Percentiles rank a stretch among this genome's conserved stretches.
These are phyloP conservation scores for Hydrochoerus hydrochaeris DNA, from an alignment of 2,113 vertebrate genomes.

Conservation along the genomic window DNA sequence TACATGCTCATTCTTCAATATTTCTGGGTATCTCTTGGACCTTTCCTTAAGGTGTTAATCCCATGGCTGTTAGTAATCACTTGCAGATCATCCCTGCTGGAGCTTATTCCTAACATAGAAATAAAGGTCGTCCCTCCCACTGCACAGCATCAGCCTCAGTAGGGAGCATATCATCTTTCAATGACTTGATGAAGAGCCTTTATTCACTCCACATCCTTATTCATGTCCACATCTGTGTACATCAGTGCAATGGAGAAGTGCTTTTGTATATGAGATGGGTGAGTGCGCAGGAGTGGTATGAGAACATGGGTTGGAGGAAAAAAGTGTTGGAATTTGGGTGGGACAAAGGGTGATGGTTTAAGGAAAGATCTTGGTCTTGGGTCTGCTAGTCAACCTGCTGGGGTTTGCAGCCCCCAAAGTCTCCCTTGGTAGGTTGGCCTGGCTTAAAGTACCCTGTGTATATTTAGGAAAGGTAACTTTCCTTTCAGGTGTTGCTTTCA, in stretches of 20 bases:
- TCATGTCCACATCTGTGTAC: not conserved
- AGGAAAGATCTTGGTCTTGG: not conserved
- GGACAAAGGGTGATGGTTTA: not conserved
- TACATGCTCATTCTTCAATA: not conserved
- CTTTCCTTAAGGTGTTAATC: not conserved
- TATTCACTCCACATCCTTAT: not conserved
- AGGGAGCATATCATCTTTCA: not conserved
- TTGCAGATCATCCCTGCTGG: not conserved
- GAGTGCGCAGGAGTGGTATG: not conserved
- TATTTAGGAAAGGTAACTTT: not conserved
- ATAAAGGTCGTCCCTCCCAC: not conserved
- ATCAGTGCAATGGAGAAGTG: not conserved
- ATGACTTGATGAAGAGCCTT: not conserved
- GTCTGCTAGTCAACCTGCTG: not conserved
- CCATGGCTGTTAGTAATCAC: not conserved
- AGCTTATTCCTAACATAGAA: not conserved
- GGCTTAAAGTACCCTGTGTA: not conserved
- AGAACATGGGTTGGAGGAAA: not conserved
- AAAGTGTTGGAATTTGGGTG: not conserved
- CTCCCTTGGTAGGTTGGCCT: not conserved
- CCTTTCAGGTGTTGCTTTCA: not conserved
- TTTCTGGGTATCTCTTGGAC: not conserved
- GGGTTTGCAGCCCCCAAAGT: not conserved
- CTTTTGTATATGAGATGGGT: not conserved
- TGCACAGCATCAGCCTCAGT: not conserved